These are phyloP conservation scores for Chromobotia macracanthus DNA, from an alignment of 2,797 vertebrate species.

Conservation along the genomic window DNA sequence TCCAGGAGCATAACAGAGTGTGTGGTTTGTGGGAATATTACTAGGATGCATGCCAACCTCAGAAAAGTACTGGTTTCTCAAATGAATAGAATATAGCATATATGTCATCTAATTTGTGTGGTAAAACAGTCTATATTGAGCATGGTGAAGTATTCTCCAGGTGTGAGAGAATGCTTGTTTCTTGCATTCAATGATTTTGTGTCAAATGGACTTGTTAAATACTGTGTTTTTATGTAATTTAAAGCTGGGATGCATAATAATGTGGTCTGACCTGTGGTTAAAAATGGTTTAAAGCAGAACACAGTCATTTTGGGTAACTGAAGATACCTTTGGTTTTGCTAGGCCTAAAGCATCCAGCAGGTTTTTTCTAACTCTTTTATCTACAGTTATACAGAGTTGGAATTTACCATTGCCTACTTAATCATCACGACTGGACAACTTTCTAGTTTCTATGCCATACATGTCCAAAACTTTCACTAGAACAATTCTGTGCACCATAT, in stretches of 20 bases:
- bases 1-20: slow-evolving; percentile 1
- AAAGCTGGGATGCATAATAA: slow-evolving; percentile 32
- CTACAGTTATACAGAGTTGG: slow-evolving; percentile 5
- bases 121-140: slow-evolving; percentile 15
- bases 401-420: background rate
- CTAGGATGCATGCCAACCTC: slow-evolving; percentile 21
- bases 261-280: slow-evolving; percentile 23
- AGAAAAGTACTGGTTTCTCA: slow-evolving; percentile 13
- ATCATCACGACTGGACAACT: background rate
- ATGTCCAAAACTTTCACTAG: background rate
- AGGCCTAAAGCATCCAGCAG: slow-evolving; percentile 20
- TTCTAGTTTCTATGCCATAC: slow-evolving; percentile 33
- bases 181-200: slow-evolving; percentile 9
- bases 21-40: slow-evolving; percentile 30
- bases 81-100: slow-evolving; percentile 8
- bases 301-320: slow-evolving; percentile 13
- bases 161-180: slow-evolving; percentile 22
- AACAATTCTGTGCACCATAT: background rate
- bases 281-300: slow-evolving; percentile 7
- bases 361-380: slow-evolving; percentile 22
- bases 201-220: slow-evolving; percentile 18
- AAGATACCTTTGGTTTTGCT: slow-evolving; percentile 26
- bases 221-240: slow-evolving; percentile 19
- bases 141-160: slow-evolving; percentile 5
- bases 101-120: slow-evolving; percentile 20